Evolutionary conservation across 2,888 invertebrate species (phyloP), one percentile per base, ranked within the genome.

Genomic region (Ophioninae sp.): DNA sequence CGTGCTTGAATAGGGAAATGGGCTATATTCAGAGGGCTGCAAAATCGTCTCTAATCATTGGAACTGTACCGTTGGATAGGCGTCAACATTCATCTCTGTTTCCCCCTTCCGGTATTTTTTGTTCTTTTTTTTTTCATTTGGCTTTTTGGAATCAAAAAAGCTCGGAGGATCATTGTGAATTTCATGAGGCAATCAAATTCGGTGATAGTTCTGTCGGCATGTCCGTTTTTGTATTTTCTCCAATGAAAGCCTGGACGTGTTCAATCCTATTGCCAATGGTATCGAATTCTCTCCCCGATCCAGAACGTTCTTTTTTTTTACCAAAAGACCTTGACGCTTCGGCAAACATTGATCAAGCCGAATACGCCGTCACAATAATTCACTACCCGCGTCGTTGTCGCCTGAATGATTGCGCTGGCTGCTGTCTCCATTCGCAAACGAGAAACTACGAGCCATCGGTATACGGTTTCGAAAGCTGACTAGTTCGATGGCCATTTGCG

Each of bases 301-400:
- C 30, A 30, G n/a, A n/a, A n/a, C 30, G 30, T 30, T 30, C 1
- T 30, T 30, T 30, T 0, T 10, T 74, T n/a, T 39, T 39, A 0
- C 56, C 30, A 13, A 65, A 56, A 65, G 37, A 21, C 17, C 44
- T 57, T 61, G 13, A 20, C 39, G 44, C 50, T 23, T 23, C 20
- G 62, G 21, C 59, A n/a, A 56, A 64, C 61, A 68, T 77, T 69
- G 68, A 77, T 69, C 77, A 68, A 20, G 41, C 41, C 20, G 73
- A 67, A 57, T 59, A 59, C 69, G 70, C 10, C 50, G 80, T 81
- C 59, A 69, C 73, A 76, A 50, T 84, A 39, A 79, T 76, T 76
- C 78, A 75, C 67, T 73, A 68, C 41, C 59, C 39, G 6, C 44
- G 67, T 79, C 73, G 68, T 67, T 37, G 79, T 50, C 30, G 75